Evolutionary conservation across 2,888 invertebrate genomes (phyloP).

Genomic region (Zele albiditarsus): DNA sequence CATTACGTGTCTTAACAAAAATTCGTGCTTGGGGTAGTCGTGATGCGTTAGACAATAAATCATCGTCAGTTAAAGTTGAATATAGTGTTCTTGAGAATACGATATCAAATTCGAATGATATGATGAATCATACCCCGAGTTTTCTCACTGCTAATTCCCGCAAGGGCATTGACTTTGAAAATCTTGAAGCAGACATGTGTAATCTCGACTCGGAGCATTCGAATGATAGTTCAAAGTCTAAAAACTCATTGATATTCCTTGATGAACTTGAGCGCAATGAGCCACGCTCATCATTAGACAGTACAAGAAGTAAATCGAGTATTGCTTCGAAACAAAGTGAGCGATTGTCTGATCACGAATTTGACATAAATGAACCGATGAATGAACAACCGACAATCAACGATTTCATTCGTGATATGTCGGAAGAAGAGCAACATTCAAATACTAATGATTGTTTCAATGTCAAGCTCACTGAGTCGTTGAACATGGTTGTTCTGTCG

Average conservation of each 20-base stretch:
- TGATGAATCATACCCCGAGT: constrained; percentile 55
- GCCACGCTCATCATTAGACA: constrained; percentile 57
- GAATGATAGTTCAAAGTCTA: constrained; percentile 63
- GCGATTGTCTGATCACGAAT: constrained; percentile 55
- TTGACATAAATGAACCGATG: constrained; percentile 36
- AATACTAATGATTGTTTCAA: constrained; percentile 51
- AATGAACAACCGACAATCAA: constrained; percentile 22
- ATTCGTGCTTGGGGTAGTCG: constrained; percentile 69
- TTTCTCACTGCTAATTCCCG: constrained; percentile 68
- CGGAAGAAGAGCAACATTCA: constrained; percentile 46
- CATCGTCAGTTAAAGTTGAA: constrained; percentile 58
- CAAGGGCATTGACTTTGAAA: constrained; percentile 70
- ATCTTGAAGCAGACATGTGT: constrained; percentile 65
- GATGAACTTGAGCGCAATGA: constrained; percentile 56
- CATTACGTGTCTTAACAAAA: constrained; percentile 66
- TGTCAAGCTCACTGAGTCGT: constrained; percentile 49
- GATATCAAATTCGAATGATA: constrained; percentile 50
- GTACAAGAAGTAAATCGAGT: constrained; percentile 54
- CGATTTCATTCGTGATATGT: constrained; percentile 53
- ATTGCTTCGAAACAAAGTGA: constrained; percentile 53
- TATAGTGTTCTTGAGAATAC: constrained; percentile 64
- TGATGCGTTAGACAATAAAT: constrained; percentile 63
- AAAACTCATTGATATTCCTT: constrained; percentile 60
- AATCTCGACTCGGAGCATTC: constrained; percentile 66
- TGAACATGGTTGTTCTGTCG: constrained; percentile 53